These are phyloP conservation scores for Takifugu ocellatus DNA, from an alignment of 2,797 vertebrate genomes.

Conservation along the genomic window DNA sequence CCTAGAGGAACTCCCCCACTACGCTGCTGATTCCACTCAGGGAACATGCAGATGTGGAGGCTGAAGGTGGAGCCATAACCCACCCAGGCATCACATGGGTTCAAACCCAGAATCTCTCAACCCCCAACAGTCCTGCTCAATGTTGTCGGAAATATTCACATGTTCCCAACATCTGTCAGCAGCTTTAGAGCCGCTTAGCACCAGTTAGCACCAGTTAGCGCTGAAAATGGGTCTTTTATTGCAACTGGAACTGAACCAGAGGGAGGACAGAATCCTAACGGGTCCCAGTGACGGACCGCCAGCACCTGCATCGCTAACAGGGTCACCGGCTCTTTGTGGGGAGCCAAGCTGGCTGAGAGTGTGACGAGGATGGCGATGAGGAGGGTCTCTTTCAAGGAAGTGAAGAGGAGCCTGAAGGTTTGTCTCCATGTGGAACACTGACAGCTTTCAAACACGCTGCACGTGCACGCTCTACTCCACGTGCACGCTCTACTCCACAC, in stretches of 20 bases:
- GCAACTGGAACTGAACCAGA: slow-evolving; percentile 6
- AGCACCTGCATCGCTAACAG: slow-evolving; percentile 30
- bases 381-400: not conserved
- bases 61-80: slow-evolving; percentile 23
- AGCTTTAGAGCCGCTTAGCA: too few relatives aligned
- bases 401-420: slow-evolving; percentile 63
- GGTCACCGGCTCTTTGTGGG: slow-evolving; percentile 35
- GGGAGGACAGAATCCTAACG: slow-evolving; percentile 38
- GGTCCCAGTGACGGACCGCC: slow-evolving; percentile 40
- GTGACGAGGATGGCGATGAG: too few relatives aligned
- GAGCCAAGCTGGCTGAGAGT: too few relatives aligned
- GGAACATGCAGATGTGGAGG: slow-evolving; percentile 54
- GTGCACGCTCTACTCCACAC: slow-evolving; percentile 18
- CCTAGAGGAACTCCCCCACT: slow-evolving; percentile 56
- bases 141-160: slow-evolving; percentile 1
- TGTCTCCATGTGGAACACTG: slow-evolving; percentile 50
- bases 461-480: slow-evolving; percentile 22
- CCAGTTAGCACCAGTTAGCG: too few relatives aligned
- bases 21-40: slow-evolving; percentile 34
- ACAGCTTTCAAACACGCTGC: slow-evolving; percentile 35
- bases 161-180: too few relatives aligned
- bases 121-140: too few relatives aligned
- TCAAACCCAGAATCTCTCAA: too few relatives aligned
- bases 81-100: too few relatives aligned
- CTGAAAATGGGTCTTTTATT: not conserved